These are phyloP conservation scores for Elephas maximus DNA, from an alignment of 2,113 vertebrate species.

Conservation along the genomic window DNA sequence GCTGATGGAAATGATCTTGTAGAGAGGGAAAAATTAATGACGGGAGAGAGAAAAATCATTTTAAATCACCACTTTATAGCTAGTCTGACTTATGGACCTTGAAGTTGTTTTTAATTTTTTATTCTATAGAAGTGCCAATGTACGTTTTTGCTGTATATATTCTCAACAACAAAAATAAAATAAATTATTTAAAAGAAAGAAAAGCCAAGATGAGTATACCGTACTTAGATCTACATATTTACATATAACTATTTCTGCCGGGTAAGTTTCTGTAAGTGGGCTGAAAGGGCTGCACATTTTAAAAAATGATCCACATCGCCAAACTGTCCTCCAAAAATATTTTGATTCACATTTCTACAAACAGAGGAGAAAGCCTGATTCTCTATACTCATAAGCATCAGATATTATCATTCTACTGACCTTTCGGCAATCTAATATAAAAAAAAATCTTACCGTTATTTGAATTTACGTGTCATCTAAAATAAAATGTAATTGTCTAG, in stretches of 20 bases:
- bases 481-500: background rate
- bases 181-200: background rate
- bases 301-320: background rate
- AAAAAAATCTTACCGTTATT: background rate
- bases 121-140: background rate
- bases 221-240: background rate
- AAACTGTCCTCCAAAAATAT: background rate
- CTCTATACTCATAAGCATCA: background rate
- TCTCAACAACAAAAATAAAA: no score
- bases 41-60: background rate
- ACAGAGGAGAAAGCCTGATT: background rate
- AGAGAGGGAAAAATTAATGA: background rate
- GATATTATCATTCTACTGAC: background rate
- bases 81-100: background rate
- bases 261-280: background rate
- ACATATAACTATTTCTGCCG: background rate
- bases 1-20: background rate
- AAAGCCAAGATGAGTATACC: background rate
- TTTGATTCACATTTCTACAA: background rate
- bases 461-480: constrained; percentile 34
- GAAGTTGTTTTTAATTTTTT: background rate
- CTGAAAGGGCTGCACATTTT: background rate
- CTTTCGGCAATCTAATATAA: background rate
- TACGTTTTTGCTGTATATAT: no score
- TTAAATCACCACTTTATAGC: background rate